phyloP scores from a whole-genome alignment of 2,113 vertebrate genomes.

The Xyliphius kryptos region DNA sequence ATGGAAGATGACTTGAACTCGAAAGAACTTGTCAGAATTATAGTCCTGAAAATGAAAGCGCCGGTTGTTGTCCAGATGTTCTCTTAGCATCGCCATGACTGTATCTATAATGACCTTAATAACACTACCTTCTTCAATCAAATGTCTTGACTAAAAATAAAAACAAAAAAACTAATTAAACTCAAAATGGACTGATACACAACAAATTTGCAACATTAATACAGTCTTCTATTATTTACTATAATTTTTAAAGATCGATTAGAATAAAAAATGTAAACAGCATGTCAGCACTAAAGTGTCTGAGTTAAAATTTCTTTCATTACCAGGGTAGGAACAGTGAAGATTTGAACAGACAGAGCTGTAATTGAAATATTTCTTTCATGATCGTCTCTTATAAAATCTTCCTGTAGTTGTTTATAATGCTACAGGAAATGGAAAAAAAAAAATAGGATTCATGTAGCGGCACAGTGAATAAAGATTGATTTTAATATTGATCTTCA shows the following conservation, averaged over 20 bases:
- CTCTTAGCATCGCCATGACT: slow-evolving; percentile 80
- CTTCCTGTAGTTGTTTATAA: slow-evolving; percentile 87
- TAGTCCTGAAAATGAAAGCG: slow-evolving; percentile 94
- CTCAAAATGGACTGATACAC: background rate
- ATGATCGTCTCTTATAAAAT: slow-evolving; percentile 91
- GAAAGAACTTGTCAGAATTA: slow-evolving; percentile 82
- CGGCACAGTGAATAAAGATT: no score
- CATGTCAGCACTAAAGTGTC: no score
- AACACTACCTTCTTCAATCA: slow-evolving; percentile 89
- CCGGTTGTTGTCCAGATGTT: slow-evolving; percentile 81
- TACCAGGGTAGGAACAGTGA: slow-evolving; percentile 95
- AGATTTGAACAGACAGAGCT: slow-evolving; percentile 93
- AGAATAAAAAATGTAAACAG: no score
- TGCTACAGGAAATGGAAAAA: slow-evolving; percentile 65
- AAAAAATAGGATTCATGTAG: background rate
- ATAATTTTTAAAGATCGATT: no score
- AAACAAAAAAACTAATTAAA: slow-evolving; percentile 2
- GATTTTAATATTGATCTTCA: no score
- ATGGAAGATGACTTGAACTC: slow-evolving; percentile 86
- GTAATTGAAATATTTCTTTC: slow-evolving; percentile 90
- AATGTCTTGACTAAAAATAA: slow-evolving; percentile 76
- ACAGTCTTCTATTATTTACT: no score
- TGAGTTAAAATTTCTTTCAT: slow-evolving; percentile 36
- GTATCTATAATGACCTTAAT: slow-evolving; percentile 87
- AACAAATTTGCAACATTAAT: no score